Evolutionary conservation across 2,113 vertebrate species (phyloP).

Genomic region (Mirza zaza): DNA sequence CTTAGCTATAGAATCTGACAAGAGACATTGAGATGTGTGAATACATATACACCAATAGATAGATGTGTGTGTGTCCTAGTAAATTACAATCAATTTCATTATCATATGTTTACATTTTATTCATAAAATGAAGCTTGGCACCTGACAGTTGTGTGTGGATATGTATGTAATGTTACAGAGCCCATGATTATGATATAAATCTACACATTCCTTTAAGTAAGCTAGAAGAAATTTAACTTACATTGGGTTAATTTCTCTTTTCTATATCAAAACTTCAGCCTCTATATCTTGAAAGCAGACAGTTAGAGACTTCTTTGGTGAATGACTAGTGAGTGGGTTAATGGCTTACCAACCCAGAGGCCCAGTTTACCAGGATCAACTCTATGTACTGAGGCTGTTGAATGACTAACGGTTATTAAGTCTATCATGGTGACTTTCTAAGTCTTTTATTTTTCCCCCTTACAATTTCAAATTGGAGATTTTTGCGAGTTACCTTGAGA

Average conservation of each 20-base stretch:
- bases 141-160: not conserved
- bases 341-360: not conserved
- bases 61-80: not conserved
- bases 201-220: slow-evolving; percentile 1
- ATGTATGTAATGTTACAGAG: not conserved
- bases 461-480: slow-evolving; percentile 1
- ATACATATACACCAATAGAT: not conserved
- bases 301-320: not conserved
- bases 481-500: slow-evolving; percentile 7
- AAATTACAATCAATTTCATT: not conserved
- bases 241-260: not conserved
- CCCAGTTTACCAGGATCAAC: not conserved
- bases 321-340: not conserved
- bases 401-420: not conserved
- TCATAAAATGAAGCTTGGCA: not conserved
- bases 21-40: not conserved
- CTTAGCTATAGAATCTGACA: not conserved
- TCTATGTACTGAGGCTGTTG: not conserved
- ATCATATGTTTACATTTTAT: not conserved
- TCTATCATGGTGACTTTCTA: not conserved
- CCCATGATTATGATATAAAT: slow-evolving; percentile 8
- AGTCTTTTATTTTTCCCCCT: not conserved
- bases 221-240: not conserved
- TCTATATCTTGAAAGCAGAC: not conserved
- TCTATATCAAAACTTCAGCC: not conserved